These are phyloP conservation scores for Cygnus atratus DNA, from an alignment of 2,113 vertebrate species.

Conservation along the genomic window DNA sequence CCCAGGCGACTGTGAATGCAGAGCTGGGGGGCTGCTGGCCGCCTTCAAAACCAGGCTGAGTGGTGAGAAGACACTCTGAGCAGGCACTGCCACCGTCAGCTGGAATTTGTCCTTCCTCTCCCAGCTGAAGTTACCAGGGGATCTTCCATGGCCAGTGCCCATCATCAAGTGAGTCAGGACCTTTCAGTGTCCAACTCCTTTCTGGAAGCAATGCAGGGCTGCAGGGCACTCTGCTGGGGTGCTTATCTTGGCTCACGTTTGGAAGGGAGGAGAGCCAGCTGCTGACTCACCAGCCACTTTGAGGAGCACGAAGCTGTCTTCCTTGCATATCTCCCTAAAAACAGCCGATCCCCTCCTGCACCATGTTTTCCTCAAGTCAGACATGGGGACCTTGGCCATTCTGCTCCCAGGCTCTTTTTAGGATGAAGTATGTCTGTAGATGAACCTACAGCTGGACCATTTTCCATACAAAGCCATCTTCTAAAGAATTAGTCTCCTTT, in stretches of 20 bases:
- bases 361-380: not conserved
- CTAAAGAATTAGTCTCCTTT: not conserved
- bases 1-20: not conserved
- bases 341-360: not conserved
- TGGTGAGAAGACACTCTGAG: not conserved
- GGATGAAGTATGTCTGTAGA: not conserved
- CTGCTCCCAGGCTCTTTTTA: not conserved
- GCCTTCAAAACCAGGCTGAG: not conserved
- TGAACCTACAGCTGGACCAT: not conserved
- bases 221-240: not conserved
- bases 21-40: not conserved
- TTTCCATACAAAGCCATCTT: not conserved
- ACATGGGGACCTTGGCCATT: not conserved
- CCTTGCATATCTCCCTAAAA: not conserved
- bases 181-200: not conserved
- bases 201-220: not conserved
- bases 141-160: not conserved
- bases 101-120: not conserved
- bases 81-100: not conserved
- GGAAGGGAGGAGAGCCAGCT: not conserved
- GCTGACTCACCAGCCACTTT: not conserved
- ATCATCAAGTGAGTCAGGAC: not conserved
- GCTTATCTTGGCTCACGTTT: not conserved
- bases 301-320: not conserved
- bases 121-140: not conserved